Evolutionary conservation across 2,113 vertebrate genomes (phyloP), one percentile per base, ranked within the genome.

Genomic region (Pteruthius melanotis): DNA sequence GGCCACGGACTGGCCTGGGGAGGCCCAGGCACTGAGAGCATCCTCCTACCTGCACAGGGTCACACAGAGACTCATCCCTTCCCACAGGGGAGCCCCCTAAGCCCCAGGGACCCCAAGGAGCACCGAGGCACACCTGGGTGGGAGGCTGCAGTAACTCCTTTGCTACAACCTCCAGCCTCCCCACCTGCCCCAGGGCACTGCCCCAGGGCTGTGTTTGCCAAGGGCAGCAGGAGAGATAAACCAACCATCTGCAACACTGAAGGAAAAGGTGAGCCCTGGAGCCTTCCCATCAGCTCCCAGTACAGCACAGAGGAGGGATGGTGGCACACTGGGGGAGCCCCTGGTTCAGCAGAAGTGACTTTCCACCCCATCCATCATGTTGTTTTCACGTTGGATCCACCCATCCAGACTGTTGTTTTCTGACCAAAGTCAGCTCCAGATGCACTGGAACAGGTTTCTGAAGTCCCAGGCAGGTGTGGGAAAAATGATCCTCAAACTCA

Each of bases 1-100:
- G 71, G 77, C 23, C 37, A 21, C 0, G 5, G 71, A 11, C 4
- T 1, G 0, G 37, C 31, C 49, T 40, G 44, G 1, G 5, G 28
- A 22, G 16, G 8, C 53, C 30, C 80, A n/a, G 75, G 52, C 75
- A 22, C 5, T 3, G 72, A 0, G 30, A 89, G 50, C 35, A 83
- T 6, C 42, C 6, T 66, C 35, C 66, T 64, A 33, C 47, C 66
- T 39, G 35, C 64, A 18, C 24, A 4, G 4, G 44, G 60, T 3
- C 64, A 45, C 30, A 13, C 13, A 53, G 27, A 83, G 13, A 35
- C 52, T 57, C 23, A 16, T 3, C n/a, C 47, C 44, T 65, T 23
- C 16, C 56, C n/a, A 45, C 23, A 49, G 57, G 57, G 30, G 35
- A 75, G 50, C 59, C 40, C 16, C 7, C 12, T 6, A 27, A 33